Conservation (phyloP, 1,140 invertebrate genomes). For the Drosophila melanogaster region DNA sequence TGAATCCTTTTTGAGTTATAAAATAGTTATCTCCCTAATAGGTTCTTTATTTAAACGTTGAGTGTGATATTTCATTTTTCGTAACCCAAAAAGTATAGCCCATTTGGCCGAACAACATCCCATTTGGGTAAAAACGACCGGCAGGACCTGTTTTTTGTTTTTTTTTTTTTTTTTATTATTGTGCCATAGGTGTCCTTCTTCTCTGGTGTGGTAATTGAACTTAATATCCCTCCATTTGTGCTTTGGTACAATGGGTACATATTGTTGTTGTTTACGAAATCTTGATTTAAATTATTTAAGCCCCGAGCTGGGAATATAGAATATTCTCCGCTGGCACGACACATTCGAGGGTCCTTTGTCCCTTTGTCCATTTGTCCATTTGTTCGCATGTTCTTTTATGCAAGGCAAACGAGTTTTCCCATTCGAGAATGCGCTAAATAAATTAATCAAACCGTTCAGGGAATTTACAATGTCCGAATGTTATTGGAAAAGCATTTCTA, state of each 20-base stretch:
- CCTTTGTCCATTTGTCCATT: neutral
- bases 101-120: slow-evolving; percentile 25
- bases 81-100: neutral
- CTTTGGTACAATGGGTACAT: no score
- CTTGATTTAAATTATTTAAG: slow-evolving; percentile 76
- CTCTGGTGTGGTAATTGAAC: slow-evolving; percentile 54
- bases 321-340: slow-evolving; percentile 56
- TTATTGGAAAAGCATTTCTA: slow-evolving; percentile 35
- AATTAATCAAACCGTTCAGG: slow-evolving; percentile 60
- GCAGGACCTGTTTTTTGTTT: neutral
- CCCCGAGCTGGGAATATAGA: slow-evolving; percentile 20
- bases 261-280: slow-evolving; percentile 49
- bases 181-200: slow-evolving; percentile 21
- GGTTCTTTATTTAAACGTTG: slow-evolving; percentile 6
- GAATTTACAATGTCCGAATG: slow-evolving; percentile 53
- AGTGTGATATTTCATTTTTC: slow-evolving; percentile 33
- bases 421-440: slow-evolving; percentile 49
- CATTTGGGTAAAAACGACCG: neutral
- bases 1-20: no score
- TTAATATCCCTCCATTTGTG: slow-evolving; percentile 49
- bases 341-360: slow-evolving; percentile 48
- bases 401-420: slow-evolving; percentile 20
- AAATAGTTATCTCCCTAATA: neutral
- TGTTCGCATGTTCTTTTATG: slow-evolving; percentile 51
- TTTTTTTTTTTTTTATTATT: neutral